Base-by-base conservation (phyloP, 2,888 invertebrate genomes). In the Sminthurinus aureus region DNA sequence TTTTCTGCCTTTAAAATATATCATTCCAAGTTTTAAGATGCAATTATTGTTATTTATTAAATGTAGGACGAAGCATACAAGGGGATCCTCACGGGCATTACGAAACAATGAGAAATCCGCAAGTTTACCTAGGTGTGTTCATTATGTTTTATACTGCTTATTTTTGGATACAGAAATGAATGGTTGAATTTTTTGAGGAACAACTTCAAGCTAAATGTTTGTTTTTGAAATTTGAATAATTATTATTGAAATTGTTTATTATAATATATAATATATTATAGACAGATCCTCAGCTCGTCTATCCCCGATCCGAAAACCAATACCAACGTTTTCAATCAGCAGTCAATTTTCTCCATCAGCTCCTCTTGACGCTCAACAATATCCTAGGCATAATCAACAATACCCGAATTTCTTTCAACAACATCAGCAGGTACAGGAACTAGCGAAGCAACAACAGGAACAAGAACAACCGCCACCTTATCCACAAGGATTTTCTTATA, bases 31-130 rank as follows among this genome's bases (percentile, higher is more conserved):
- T 38, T 38, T 38, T 4, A 38, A 38, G 38, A n/a, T n/a, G n/a
- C n/a, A n/a, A n/a, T n/a, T 6, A 6, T 38, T 38, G 38, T 64
- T n/a, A 9, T 18, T 18, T 18, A 64, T 64, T n/a, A n/a, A 64
- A n/a, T 64, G 2, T 4, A 15, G n/a, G 20, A 69, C n/a, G 69
- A 11, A 22, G 20, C 9, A 20, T 69, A 3, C 69, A 15, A 20
- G 69, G 69, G 20, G 69, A 69, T 11, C 20, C 69, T n/a, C n/a
- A 69, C 20, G 69, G 69, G 3, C 69, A 69, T 69, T 69, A 22
- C 22, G 11, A 69, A 22, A 69, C n/a, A 22, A 15, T 20, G 20
- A 18, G 20, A 22, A 69, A 69, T 20, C 69, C 69, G n/a, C 69
- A 69, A 6, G 69, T 69, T 20, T 69, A 69, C n/a, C 18, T 69